Conservation (phyloP, 2,888 invertebrate genomes). For the Micoletzkya japonica region DNA sequence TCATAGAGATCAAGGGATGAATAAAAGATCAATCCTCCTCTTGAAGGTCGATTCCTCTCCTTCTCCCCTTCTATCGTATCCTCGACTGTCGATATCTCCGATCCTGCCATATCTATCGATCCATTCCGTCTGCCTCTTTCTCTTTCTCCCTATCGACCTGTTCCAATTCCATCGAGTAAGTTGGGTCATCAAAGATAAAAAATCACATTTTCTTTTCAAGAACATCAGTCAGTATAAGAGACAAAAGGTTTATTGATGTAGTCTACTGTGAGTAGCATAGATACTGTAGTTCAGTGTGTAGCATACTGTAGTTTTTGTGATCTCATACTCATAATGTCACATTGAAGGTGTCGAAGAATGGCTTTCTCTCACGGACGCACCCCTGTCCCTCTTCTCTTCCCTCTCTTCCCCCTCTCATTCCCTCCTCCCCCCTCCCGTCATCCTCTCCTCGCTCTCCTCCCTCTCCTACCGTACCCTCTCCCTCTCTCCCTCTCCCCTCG, state of each 20-base stretch:
- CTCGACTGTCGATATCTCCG: background rate
- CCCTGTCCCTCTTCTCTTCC: no score
- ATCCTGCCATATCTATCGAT: background rate
- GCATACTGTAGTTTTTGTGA: no score
- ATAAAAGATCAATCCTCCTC: background rate
- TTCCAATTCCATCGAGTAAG: background rate
- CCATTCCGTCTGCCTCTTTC: background rate
- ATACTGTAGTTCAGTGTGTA: no score
- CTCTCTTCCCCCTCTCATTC: constrained; percentile 1
- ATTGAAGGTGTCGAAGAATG: no score
- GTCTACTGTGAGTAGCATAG: no score
- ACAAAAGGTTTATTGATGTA: background rate
- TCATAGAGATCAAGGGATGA: background rate
- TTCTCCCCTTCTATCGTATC: constrained; percentile 1
- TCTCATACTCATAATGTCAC: no score
- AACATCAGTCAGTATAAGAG: background rate
- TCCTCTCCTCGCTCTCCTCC: constrained; percentile 11
- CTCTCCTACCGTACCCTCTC: no score
- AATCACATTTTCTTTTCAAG: background rate
- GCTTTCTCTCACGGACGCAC: no score
- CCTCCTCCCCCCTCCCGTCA: constrained; percentile 13
- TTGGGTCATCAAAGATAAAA: no score
- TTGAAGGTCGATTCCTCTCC: constrained; percentile 24
- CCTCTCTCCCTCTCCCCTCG: constrained; percentile 7
- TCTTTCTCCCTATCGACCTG: background rate